Evolutionary conservation across 2,113 vertebrate genomes (phyloP), one percentile per base, ranked within the genome.

Genomic region (Cyanoramphus novaezelandiae): DNA sequence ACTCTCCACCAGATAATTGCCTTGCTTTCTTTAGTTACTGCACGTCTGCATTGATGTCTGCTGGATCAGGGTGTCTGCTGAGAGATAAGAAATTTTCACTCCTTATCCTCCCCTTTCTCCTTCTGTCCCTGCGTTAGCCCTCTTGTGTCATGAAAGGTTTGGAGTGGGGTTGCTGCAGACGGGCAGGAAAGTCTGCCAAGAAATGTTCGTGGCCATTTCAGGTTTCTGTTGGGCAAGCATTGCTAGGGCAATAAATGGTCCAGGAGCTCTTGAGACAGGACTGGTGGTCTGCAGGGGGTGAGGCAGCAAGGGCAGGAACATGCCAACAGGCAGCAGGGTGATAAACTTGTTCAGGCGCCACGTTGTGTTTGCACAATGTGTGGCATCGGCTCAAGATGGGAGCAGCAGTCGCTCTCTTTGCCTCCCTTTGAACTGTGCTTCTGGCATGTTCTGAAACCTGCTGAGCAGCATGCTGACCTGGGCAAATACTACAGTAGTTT

Each of bases 311-410:
- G 43, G 17, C 0, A 4, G 43, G 43, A 79, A 39, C 25, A 5
- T 0, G 6, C 11, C 0, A 0, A 31, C 1, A 47, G 62, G 63
- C 62, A 31, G 78, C 17, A 6, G 44, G 29, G 37, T 7, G 2
- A 25, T 60, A 11, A 75, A 33, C 55, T 88, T 43, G 35, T 67
- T 47, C 18, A 10, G 59, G 76, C 15, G 0, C 31, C 2, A 2
- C 6, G 1, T 2, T 72, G 31, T 74, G 64, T 83, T 78, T 83
- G 55, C 50, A 64, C 71, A 41, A 50, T 28, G 53, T 49, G 53
- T 90, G 68, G 43, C 71, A 60, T 62, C 7, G 27, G 50, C 76
- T 88, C 68, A 50, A 47, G 60, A n/a, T 39, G 68, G 21, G 59
- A 87, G 39, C 62, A 55, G 27, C 35, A 52, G 76, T 50, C 69